Percentiles rank a stretch among this genome's conserved stretches.
Evolutionary conservation across 2,797 vertebrate genomes (phyloP).

Genomic region (Myoxocephalus aenaeus): DNA sequence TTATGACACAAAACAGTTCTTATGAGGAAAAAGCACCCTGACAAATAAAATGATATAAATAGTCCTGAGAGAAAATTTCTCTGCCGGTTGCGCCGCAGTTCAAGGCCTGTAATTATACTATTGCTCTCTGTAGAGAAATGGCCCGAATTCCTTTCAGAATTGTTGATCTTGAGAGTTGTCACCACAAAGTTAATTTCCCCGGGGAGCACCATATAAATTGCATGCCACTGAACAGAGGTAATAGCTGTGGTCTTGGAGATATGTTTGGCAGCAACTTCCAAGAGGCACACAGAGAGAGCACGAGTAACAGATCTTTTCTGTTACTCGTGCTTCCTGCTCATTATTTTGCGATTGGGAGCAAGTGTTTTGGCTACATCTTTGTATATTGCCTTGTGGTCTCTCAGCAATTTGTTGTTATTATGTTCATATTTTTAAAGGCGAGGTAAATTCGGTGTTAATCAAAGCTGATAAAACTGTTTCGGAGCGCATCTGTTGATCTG

Average conservation of each 20-base stretch:
- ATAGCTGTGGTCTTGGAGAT: conserved; percentile 72
- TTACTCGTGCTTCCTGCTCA: conserved; percentile 50
- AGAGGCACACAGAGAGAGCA: conserved; percentile 39
- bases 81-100: conserved; percentile 37
- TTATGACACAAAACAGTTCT: conserved; percentile 17
- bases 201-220: conserved; percentile 80
- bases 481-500: conserved; percentile 27
- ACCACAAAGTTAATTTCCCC: conserved; percentile 84
- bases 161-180: conserved; percentile 86
- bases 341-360: conserved; percentile 65
- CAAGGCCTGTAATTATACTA: conserved; percentile 77
- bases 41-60: conserved; percentile 55
- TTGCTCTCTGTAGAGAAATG: conserved; percentile 67
- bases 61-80: conserved; percentile 44
- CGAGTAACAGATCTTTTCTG: conserved; percentile 21
- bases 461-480: conserved; percentile 44
- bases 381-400: conserved; percentile 71
- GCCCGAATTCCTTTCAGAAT: conserved; percentile 78
- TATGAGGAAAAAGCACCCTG: conserved; percentile 4
- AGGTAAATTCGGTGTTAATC: conserved; percentile 55
- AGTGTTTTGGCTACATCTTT: conserved; percentile 58
- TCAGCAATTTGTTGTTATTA: conserved; percentile 66
- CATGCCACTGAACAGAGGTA: conserved; percentile 77
- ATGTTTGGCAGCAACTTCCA: conserved; percentile 73
- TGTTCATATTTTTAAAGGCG: conserved; percentile 62